Base-by-base conservation (phyloP, 2,113 vertebrate species). In the Heptranchias perlo region DNA sequence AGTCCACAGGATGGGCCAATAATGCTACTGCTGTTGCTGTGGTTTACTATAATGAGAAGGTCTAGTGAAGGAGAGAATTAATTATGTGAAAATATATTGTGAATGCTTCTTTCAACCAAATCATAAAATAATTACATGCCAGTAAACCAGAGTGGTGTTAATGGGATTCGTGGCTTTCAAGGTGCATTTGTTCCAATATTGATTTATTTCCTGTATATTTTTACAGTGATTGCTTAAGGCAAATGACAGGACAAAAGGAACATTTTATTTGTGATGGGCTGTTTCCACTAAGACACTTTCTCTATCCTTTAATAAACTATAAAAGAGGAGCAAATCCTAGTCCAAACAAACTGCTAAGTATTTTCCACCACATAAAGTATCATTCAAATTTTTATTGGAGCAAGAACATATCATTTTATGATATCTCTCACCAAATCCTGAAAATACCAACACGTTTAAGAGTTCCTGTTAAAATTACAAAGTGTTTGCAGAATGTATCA, bases 1-100 rank as follows among this genome's bases (percentile, higher is more conserved):
- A 39, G 58, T 62, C 89, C 58, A 62, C 18, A 5, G 58, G 58
- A 39, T 93, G 64, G 54, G 89, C 64, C 89, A 93, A 35, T 39
- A 39, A 39, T 64, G 35, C 18, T n/a, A 39, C 89, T n/a, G 61
- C 35, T 62, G 89, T 39, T 93, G 89, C 89, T 58, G 64, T 93
- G 89, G 89, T 64, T 93, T 93, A 93, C 54, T 62, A 39, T 39
- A 93, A 39, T 39, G 58, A 93, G 89, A 93, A 93, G 89, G 89
- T 62, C 58, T 39, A 62, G 58, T 62, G 89, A 93, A 64, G 58
- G 58, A 93, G 89, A 93, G 89, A 62, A 62, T 62, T 62, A 93
- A 93, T 93, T 64, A n/a, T 58, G 39, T 62, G 58, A 62, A 93
- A 35, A 62, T 93, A n/a, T 21, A 62, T 16, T 35, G 61, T 93